A percentile compares a stretch with the other conserved stretches of the same genome.
Conservation (phyloP, 2,888 invertebrate genomes). For the Balanococcus diminutus region DNA sequence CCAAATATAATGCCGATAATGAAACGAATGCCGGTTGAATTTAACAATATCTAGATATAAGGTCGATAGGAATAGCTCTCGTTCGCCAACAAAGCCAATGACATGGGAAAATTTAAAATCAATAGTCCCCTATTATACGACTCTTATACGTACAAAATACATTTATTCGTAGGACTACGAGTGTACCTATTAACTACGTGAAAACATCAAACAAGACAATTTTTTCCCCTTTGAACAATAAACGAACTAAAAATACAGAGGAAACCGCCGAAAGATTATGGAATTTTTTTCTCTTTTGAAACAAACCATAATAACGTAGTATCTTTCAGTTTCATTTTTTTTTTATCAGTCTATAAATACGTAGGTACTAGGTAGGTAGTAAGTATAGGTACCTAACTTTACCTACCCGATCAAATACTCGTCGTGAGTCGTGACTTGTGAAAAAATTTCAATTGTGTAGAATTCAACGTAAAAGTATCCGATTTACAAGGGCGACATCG, state of each 20-base stretch:
- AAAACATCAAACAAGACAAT: background rate
- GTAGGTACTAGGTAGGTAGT: background rate
- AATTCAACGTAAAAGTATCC: background rate
- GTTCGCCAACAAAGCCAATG: constrained; percentile 18
- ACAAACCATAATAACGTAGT: too few relatives aligned
- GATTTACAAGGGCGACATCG: background rate
- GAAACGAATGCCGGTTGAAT: background rate
- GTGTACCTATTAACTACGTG: background rate
- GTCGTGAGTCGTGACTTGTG: background rate
- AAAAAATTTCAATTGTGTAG: background rate
- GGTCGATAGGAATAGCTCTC: background rate
- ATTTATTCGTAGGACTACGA: background rate
- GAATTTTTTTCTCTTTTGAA: too few relatives aligned
- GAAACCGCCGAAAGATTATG: background rate
- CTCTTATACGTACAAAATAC: background rate
- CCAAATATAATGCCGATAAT: background rate
- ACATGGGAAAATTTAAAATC: constrained; percentile 34
- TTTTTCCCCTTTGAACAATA: background rate
- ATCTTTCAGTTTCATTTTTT: too few relatives aligned
- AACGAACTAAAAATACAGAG: background rate
- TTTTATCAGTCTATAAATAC: background rate
- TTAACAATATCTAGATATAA: background rate
- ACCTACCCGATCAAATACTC: background rate
- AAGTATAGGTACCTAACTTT: background rate
- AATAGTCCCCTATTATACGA: constrained; percentile 22